phyloP scores from a whole-genome alignment of 2,797 vertebrate species.

The Lophius americanus region DNA sequence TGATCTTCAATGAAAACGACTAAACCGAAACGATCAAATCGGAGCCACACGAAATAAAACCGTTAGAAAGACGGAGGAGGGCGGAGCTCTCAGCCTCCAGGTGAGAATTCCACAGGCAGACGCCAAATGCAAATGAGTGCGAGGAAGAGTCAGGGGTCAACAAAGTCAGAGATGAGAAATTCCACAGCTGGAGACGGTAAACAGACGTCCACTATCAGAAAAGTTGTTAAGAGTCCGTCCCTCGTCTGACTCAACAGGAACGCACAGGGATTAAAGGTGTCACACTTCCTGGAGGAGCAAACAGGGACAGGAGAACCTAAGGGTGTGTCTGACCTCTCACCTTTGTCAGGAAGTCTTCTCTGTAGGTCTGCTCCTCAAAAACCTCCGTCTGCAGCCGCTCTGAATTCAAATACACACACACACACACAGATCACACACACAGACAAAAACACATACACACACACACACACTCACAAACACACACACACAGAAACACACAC shows the following conservation, averaged over 20 bases:
- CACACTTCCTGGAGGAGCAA: too few relatives aligned
- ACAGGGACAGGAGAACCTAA: too few relatives aligned
- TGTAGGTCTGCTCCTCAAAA: constrained; percentile 69
- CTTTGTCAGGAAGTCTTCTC: constrained; percentile 71
- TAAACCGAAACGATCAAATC: not conserved
- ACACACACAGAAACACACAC: too few relatives aligned
- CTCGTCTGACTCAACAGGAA: not conserved
- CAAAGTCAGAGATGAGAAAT: constrained; percentile 51
- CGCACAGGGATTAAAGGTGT: too few relatives aligned
- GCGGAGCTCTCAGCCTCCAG: constrained; percentile 1
- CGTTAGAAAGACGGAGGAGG: not conserved
- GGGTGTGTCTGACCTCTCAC: constrained; percentile 51
- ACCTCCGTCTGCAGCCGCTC: constrained; percentile 78
- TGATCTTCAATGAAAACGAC: too few relatives aligned
- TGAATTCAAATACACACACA: constrained; percentile 57
- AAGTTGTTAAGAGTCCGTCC: not conserved
- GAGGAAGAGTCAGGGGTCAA: constrained; percentile 17
- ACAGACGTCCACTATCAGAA: constrained; percentile 24
- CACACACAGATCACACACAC: constrained; percentile 23
- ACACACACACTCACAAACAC: too few relatives aligned
- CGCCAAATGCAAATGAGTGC: constrained; percentile 48
- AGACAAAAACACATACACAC: too few relatives aligned
- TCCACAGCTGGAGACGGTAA: constrained; percentile 46
- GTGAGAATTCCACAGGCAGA: constrained; percentile 52
- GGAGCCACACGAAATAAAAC: not conserved